Base-by-base conservation (phyloP, 1,140 invertebrate species). In the Lepidostoma basale region DNA sequence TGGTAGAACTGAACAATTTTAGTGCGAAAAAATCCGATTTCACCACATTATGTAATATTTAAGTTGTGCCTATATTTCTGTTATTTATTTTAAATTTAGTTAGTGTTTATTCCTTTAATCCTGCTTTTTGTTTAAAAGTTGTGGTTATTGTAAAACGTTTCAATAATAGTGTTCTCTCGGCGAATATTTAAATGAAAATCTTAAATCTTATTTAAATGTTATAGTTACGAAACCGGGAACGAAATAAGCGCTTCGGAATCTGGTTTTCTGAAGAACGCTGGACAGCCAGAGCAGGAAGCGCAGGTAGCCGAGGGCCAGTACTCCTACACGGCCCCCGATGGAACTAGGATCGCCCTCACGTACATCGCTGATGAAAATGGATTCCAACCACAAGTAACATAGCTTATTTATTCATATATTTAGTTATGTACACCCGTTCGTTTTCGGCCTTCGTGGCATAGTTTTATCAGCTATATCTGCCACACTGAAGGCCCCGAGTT, bases 281-380 rank as follows among this genome's bases (percentile, higher is more conserved):
- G 87, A 1, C 85, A 86, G 70, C 85, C 86, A 40, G 84, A 86
- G 25, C 82, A 86, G 70, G 85, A 85, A 69, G 83, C 86, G 20
- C 79, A 87, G 79, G 82, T 85, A 22, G 87, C 87, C 1, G 85
- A 89, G 75, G 89, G 89, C 30, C 85, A 84, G 75, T 91, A 84
- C 77, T 86, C 87, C 3, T 94, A 93, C 77, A 89, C 88, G 1
- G 87, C 89, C 18, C 89, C 90, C 8, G 90, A 93, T 66, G 91
- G 91, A 22, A 83, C 87, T 33, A 84, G 86, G 5, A 89, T 92
- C 62, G 79, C 83, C 12, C 77, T 94, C 9, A 84, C 85, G 2
- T 94, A 93, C 76, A 85, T 88, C 26, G 91, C 92, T 33, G 92
- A 92, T 74, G 89, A 92, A 74, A 90, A 90, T 73, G 89, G 89